A percentile compares a stretch with the other conserved stretches of the same genome.
Evolutionary conservation across 2,888 invertebrate species (phyloP).

Genomic region (Caenorhabditis doughertyi): DNA sequence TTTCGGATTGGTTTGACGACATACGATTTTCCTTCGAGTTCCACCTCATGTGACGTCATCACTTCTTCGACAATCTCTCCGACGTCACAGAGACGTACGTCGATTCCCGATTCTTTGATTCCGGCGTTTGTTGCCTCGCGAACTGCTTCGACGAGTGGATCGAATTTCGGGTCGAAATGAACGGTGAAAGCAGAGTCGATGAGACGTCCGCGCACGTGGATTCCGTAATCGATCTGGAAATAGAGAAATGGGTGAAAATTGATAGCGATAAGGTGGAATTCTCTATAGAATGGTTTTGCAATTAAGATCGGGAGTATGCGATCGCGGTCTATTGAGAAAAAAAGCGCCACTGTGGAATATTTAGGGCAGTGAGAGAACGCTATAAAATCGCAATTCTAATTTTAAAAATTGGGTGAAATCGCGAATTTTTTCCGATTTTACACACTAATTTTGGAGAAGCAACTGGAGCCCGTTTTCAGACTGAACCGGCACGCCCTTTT

Average conservation of each 20-base stretch:
- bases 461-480: no score
- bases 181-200: constrained; percentile 99
- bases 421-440: no score
- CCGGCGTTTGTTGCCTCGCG: constrained; percentile 99
- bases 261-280: background rate
- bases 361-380: no score
- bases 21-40: constrained; percentile 95
- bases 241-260: background rate
- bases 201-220: constrained; percentile 86
- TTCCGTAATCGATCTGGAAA: constrained; percentile 81
- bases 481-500: no score
- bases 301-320: no score
- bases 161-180: constrained; percentile 96
- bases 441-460: no score
- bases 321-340: no score
- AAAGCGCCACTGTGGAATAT: no score
- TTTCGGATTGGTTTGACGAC: constrained; percentile 96
- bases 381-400: no score
- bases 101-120: constrained; percentile 95
- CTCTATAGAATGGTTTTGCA: background rate
- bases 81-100: constrained; percentile 96
- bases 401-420: no score
- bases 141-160: constrained; percentile 94
- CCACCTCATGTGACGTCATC: constrained; percentile 99
- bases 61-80: constrained; percentile 96